phyloP scores from a whole-genome alignment of 1,140 invertebrate species.

The Schlechtendalia chinensis region DNA sequence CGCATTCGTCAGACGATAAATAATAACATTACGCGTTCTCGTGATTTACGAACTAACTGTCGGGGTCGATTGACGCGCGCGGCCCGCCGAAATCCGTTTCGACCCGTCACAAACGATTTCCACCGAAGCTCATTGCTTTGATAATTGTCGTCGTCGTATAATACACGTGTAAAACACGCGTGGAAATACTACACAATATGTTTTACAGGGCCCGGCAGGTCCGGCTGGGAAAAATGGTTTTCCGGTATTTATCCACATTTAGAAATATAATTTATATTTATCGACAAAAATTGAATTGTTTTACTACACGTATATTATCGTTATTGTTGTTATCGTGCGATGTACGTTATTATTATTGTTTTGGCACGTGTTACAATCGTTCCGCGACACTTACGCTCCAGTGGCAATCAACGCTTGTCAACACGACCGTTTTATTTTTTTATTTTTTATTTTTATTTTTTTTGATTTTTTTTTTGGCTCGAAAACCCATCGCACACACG shows the following conservation, averaged over 20 bases:
- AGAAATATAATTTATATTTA: constrained; percentile 1
- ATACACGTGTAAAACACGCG: background rate
- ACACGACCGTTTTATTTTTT: constrained; percentile 9
- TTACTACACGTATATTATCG: background rate
- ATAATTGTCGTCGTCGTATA: background rate
- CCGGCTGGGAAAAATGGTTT: constrained; percentile 82
- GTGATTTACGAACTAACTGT: too few species aligned
- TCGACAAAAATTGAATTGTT: constrained; percentile 54
- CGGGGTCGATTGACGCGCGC: too few species aligned
- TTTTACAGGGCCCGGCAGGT: constrained; percentile 74
- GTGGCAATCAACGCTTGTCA: constrained; percentile 34
- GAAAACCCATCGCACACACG: background rate
- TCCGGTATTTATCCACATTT: constrained; percentile 70
- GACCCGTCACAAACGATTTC: constrained; percentile 26
- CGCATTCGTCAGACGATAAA: too few species aligned
- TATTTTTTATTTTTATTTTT: too few species aligned
- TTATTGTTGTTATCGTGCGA: background rate
- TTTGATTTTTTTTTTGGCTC: constrained; percentile 20
- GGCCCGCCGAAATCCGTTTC: background rate
- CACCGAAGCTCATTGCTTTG: background rate
- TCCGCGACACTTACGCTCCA: background rate
- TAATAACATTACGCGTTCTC: too few species aligned
- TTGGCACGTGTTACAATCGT: constrained; percentile 50
- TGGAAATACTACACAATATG: constrained; percentile 56
- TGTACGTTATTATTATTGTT: constrained; percentile 54